A percentile compares a stretch with the other conserved stretches of the same genome.
Conservation (phyloP, 2,888 invertebrate genomes). For the Hypercompe scribonia region DNA sequence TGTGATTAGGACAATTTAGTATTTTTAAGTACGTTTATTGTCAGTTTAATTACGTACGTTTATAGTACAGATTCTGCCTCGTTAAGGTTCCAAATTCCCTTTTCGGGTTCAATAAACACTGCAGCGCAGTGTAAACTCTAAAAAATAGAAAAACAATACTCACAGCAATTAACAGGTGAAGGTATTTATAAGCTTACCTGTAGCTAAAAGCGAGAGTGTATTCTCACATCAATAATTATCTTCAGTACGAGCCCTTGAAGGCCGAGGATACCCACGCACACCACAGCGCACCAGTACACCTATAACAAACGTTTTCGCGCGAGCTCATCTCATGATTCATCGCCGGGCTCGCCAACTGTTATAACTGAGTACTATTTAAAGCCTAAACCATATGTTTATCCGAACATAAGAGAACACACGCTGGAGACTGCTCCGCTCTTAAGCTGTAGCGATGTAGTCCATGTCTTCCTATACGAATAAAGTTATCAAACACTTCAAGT, state of each 20-base stretch:
- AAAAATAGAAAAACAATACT: too few species aligned
- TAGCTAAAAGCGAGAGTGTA: not conserved
- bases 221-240: not conserved
- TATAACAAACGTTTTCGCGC: constrained; percentile 22
- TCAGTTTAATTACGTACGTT: not conserved
- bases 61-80: too few species aligned
- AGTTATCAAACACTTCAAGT: not conserved
- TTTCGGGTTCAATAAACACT: not conserved
- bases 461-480: not conserved
- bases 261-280: constrained; percentile 42
- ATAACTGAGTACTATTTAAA: constrained; percentile 42
- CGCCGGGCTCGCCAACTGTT: constrained; percentile 30
- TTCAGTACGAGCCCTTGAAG: constrained; percentile 27
- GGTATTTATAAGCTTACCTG: not conserved
- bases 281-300: not conserved
- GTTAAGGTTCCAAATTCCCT: too few species aligned
- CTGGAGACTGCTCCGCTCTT: not conserved
- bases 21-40: too few species aligned
- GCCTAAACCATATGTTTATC: constrained; percentile 9
- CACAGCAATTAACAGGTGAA: too few species aligned
- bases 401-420: not conserved
- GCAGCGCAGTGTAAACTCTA: too few species aligned
- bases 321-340: constrained; percentile 48
- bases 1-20: too few species aligned
- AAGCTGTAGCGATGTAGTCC: not conserved